Base-by-base conservation (phyloP, 2,113 vertebrate genomes). In the Nibea albiflora region DNA sequence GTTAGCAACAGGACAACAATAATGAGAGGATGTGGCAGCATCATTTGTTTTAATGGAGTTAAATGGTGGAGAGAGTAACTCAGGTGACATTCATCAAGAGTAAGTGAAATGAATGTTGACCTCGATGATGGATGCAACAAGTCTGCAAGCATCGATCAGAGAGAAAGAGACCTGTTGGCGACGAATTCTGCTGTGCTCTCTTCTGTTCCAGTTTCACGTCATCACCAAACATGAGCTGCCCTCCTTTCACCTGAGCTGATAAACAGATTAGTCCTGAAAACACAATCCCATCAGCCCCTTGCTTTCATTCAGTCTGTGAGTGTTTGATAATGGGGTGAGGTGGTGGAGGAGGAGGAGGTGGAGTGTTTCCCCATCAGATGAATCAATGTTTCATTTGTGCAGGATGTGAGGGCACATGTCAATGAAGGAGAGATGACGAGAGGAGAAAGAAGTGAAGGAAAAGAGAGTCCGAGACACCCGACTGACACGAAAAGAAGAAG, bases 171-270 rank as follows among this genome's bases (percentile, higher is more conserved):
- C 35, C 35, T 9, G 8, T 39, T 39, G 2, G 35, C 8, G 7
- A 2, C 35, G 0, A 39, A 39, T 39, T 39, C 35, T 39, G 8
- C 35, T 8, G 35, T 39, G 44, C 1, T 46, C 44, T 12, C 15
- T 60, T 60, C 2, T 56, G 20, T 57, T 68, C 17, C 16, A 42
- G 50, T 39, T 73, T 46, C 44, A 53, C 20, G 22, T 56, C 52
- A 42, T 50, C 79, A 74, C 75, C 53, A n/a, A 26, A 54, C 58
- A 58, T 31, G 44, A 24, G 22, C 31, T 2, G 31, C 67, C 71
- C 61, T 83, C 63, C 22, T 74, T 83, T 75, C 84, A 81, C 73
- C 77, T 78, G 77, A 84, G 73, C 78, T 42, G 76, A 26, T 73
- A 70, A 80, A 83, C 73, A 75, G 80, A 88, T 85, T 77, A 83